Percentiles rank a stretch among this genome's conserved stretches.
These are phyloP conservation scores for Anser cygnoides DNA, from an alignment of 2,113 vertebrate genomes.

Conservation along the genomic window DNA sequence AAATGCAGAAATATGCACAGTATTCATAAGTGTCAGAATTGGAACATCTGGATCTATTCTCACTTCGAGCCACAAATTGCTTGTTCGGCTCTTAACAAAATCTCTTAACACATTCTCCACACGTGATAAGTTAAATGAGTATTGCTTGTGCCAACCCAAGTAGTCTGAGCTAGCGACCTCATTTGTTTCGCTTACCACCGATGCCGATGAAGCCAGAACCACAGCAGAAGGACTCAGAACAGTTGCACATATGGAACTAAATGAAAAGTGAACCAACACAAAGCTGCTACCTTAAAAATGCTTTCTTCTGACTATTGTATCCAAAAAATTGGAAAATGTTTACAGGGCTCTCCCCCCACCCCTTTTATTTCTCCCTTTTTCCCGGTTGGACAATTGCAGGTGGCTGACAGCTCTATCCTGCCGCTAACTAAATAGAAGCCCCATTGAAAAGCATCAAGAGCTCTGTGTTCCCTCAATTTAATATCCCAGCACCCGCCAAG, in stretches of 20 bases:
- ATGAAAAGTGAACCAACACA: neutral
- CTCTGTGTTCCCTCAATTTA: slow-evolving; percentile 89
- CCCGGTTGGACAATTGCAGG: slow-evolving; percentile 78
- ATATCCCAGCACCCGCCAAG: slow-evolving; percentile 84
- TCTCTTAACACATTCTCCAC: neutral
- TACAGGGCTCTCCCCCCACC: neutral
- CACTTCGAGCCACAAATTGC: fast-evolving
- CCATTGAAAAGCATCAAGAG: slow-evolving; percentile 86
- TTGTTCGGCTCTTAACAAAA: fast-evolving
- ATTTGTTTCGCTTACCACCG: neutral
- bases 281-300: neutral
- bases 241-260: neutral
- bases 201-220: fast-evolving
- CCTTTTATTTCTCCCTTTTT: neutral
- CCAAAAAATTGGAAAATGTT: fast-evolving
- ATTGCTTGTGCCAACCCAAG: neutral
- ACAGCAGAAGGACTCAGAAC: neutral
- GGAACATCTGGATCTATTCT: neutral
- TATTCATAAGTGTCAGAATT: neutral
- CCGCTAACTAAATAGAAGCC: slow-evolving; percentile 79
- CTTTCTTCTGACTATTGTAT: neutral
- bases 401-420: slow-evolving; percentile 72
- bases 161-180: neutral
- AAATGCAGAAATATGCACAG: fast-evolving
- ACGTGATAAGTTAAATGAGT: fast-evolving